These are phyloP conservation scores for Tanaodytes sp. DNA, from an alignment of 2,888 invertebrate species.

Conservation along the genomic window DNA sequence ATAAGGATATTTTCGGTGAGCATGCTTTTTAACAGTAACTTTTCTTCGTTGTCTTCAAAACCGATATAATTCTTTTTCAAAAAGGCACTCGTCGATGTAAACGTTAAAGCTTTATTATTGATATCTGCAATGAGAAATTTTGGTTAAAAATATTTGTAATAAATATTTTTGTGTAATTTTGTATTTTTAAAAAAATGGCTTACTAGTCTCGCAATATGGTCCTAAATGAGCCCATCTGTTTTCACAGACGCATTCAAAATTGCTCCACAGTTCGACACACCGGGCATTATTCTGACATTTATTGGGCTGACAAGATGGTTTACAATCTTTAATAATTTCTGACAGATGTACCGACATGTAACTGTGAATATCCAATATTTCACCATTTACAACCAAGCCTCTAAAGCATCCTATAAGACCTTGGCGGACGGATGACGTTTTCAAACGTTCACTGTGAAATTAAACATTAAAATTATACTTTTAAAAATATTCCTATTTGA, in stretches of 20 bases:
- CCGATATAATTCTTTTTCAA: constrained; percentile 85
- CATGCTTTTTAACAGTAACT: constrained; percentile 79
- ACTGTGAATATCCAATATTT: constrained; percentile 91
- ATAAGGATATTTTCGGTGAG: constrained; percentile 87
- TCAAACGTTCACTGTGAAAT: constrained; percentile 80
- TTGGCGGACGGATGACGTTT: constrained; percentile 87
- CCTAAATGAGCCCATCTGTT: constrained; percentile 95
- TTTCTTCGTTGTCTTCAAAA: constrained; percentile 77
- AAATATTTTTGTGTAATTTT: no score
- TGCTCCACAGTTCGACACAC: constrained; percentile 93
- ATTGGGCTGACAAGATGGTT: constrained; percentile 94
- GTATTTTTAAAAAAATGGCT: constrained; percentile 72
- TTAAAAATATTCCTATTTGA: background rate
- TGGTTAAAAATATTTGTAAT: background rate
- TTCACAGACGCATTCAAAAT: constrained; percentile 92
- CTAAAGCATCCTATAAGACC: constrained; percentile 95
- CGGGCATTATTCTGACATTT: constrained; percentile 93
- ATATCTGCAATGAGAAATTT: constrained; percentile 81
- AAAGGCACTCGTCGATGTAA: constrained; percentile 86
- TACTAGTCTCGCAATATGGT: constrained; percentile 91
- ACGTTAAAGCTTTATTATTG: constrained; percentile 90
- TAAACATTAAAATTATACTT: background rate
- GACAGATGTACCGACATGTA: constrained; percentile 93
- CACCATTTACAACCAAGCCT: constrained; percentile 92
- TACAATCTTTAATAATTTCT: constrained; percentile 93